Base-by-base conservation (phyloP, 2,113 vertebrate genomes). In the Gobiocypris rarus region DNA sequence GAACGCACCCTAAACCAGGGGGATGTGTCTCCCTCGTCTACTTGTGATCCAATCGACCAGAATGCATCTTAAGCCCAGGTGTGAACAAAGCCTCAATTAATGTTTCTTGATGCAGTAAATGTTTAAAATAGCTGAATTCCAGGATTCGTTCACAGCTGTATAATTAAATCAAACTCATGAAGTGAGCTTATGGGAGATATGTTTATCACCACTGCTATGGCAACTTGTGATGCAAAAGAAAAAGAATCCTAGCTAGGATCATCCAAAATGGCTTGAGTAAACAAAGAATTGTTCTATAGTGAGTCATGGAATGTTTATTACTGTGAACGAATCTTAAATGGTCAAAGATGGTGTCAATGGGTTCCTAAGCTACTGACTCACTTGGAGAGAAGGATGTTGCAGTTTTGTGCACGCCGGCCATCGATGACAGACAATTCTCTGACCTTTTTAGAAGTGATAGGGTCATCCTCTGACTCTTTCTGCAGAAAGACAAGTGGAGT, bases 341-440 rank as follows among this genome's bases (percentile, higher is more conserved):
- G 41, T 67, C 59, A 50, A 80, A 67, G 59, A 65, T 50, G 41
- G 56, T 65, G 52, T 54, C 59, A 26, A 43, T 17, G 52, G 48
- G 28, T 41, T 41, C 22, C n/a, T 34, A 43, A 73, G 26, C 10
- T 70, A 4, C 34, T 63, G 28, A 84, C 85, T 26, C 92, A 98
- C 98, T 97, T 96, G 9, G 98, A 98, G 17, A 99, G 96, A 54
- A 99, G 97, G 91, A 99, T 99, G 92, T 99, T 99, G 93, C 98
- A 99, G 73, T 99, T 99, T 91, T 99, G 98, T 85, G 98, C 97
- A 91, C 98, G 95, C 15, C 97, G 95, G 14, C 98, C 98, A 0
- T 99, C 98, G 45, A 99, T 98, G 86, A 99, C 96, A 0, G 98
- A 99, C 86, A 99, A 94, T 89, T 99, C 98, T 91, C 97, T 98